Conservation (phyloP, 37 sponge, comb jelly and placozoan species). For the Aphrocallistes beatrix region DNA sequence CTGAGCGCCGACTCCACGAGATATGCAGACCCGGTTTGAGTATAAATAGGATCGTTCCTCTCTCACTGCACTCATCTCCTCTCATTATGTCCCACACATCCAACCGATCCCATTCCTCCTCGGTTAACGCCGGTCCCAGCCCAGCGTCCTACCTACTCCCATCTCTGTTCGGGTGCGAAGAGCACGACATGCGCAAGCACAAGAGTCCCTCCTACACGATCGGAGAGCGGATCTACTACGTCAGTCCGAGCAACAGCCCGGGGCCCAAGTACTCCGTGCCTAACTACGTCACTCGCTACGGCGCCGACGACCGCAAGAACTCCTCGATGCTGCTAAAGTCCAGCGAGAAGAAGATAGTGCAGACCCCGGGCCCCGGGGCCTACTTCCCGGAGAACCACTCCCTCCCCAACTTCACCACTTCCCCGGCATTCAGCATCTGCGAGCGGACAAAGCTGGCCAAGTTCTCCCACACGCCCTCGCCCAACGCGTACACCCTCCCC, state of each 20-base stretch:
- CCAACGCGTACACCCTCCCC: conserved; percentile 2
- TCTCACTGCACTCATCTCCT: not conserved
- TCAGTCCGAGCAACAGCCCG: not conserved
- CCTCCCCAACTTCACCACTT: conserved; percentile 1
- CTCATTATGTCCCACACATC: not conserved
- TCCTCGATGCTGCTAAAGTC: not conserved
- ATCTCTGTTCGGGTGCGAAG: not conserved
- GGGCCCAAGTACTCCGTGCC: conserved; percentile 4
- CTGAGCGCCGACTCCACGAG: not conserved
- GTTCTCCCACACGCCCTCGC: not conserved
- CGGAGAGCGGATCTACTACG: conserved; percentile 8
- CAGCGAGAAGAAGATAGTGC: not conserved
- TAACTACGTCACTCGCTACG: conserved; percentile 7
- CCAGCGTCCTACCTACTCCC: not conserved
- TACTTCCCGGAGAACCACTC: conserved; percentile 9
- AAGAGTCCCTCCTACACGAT: conserved; percentile 15
- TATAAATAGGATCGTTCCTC: too few relatives aligned
- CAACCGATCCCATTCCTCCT: too few relatives aligned
- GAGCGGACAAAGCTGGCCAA: not conserved
- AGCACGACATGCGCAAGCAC: conserved; percentile 19
- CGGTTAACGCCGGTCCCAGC: not conserved
- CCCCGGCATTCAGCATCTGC: not conserved
- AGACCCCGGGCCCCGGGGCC: conserved; percentile 12
- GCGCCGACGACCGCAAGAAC: not conserved
- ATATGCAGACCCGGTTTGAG: not conserved